Evolutionary conservation across 2,888 invertebrate species (phyloP), one percentile per base, ranked within the genome.

Genomic region (Drosophila rubida): DNA sequence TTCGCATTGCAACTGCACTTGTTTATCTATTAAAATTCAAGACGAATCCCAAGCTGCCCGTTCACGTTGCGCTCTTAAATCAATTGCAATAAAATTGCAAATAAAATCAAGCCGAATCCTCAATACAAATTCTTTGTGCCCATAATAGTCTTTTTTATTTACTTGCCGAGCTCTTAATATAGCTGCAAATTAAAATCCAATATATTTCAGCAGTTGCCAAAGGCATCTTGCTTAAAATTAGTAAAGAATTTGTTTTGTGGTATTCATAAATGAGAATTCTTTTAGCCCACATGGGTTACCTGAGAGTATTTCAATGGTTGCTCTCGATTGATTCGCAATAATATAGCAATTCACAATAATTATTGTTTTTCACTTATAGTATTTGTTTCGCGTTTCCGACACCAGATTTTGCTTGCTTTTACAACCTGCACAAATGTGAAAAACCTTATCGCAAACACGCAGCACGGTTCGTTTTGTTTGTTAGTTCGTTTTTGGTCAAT

Each of bases 11-110:
- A 54, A 42, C 39, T 46, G 60, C 60, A 35, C 25, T 50, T 58
- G 30, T 50, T 41, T 46, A 53, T 72, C 22, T 54, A 37, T 68
- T 54, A 25, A 59, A 50, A 30, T 55, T 22, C 35, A 11, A 53
- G 25, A 48, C 48, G 46, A 59, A 60, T 23, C 30, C 46, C 30
- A 63, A 11, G 14, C 19, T 25, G 7, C 4, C 9, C 19, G 42
- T 25, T 22, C 49, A 49, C 30, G 9, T 2, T 65, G 42, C 9
- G 32, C 25, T 65, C 41, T 66, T 55, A 16, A 59, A 54, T 37
- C 37, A 25, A 30, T 9, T 16, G 11, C 23, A 32, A 25, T 50
- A 4, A 37, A 66, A 50, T 27, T 23, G 5, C 23, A 25, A 42
- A 30, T 9, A 16, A 32, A 49, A 48, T 48, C 16, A 41, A n/a